Evolutionary conservation across 2,888 invertebrate genomes (phyloP), one percentile per base, ranked within the genome.

Genomic region (Tetheella fluctuosa): DNA sequence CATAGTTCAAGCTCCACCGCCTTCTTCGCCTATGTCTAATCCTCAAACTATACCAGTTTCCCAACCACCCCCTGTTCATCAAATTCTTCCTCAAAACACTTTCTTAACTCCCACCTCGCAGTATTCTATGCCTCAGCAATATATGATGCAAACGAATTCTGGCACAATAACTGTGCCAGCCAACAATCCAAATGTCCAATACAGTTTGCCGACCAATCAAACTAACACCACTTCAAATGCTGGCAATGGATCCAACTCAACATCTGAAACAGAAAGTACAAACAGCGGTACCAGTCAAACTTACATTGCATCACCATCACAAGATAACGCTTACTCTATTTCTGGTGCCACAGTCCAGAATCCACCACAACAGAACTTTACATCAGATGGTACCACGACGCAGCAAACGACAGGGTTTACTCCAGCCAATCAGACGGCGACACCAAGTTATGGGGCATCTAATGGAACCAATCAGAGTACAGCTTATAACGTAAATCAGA

Each of bases 271-370:
- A 5, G 92, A 92, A 2, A 68, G 76, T 2, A 63, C 79, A 1
- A 88, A 86, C 23, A 86, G 85, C 7, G 67, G 82, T 0, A 83
- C 80, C 34, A 88, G 83, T 59, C 92, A 91, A 70, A 77, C 89
- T 0, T 92, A 90, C 65, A 91, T 92, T n/a, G 86, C 91, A 0
- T 90, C 90, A 0, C 88, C 90, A 1, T 88, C 91, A 1, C 92
- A 92, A 71, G 92, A 92, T 20, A 84, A 78, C 23, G 79, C 76
- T 1, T 91, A 90, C 58, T 62, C 86, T 0, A 70, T 87, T 42
- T 64, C 88, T 0, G 79, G 76, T 1, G 71, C 74, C 0, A 76
- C 80, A 1, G 83, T 80, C 13, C 88, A 84, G 59, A 88, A 76
- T 62, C 66, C 64, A 1, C 64, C 66, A 6, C 86, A 88, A 42